Conservation (phyloP, 2,888 invertebrate species). For the Cheilosia variabilis region DNA sequence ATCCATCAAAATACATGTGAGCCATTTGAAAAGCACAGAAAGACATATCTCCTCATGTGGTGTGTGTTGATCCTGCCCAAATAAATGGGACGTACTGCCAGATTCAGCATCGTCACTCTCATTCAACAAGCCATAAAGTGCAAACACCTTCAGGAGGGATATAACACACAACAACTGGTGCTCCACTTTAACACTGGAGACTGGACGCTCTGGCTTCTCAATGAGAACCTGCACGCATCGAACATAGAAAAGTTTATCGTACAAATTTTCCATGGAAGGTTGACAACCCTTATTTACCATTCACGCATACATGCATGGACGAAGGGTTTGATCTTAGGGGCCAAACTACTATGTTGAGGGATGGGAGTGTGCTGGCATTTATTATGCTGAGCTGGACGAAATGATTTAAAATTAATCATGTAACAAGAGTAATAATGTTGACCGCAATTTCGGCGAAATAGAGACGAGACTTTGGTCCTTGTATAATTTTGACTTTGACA, state of each 20-base stretch:
- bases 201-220: slow-evolving; percentile 7
- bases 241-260: slow-evolving; percentile 51
- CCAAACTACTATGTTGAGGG: slow-evolving; percentile 33
- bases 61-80: slow-evolving; percentile 1
- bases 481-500: not conserved
- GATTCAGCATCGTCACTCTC: slow-evolving; percentile 51
- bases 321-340: slow-evolving; percentile 26
- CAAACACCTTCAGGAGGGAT: not conserved
- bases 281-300: slow-evolving; percentile 52
- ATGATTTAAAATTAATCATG: slow-evolving; percentile 72
- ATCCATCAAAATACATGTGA: slow-evolving; percentile 67
- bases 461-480: slow-evolving; percentile 38
- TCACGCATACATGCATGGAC: slow-evolving; percentile 16
- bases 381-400: slow-evolving; percentile 68
- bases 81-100: not conserved
- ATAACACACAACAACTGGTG: slow-evolving; percentile 2
- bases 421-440: slow-evolving; percentile 71
- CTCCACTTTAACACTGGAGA: not conserved
- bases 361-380: slow-evolving; percentile 50
- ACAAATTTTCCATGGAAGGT: slow-evolving; percentile 10
- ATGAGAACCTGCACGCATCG: slow-evolving; percentile 51
- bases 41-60: slow-evolving; percentile 30
- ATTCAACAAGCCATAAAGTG: slow-evolving; percentile 26
- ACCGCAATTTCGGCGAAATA: slow-evolving; percentile 58
- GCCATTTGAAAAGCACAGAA: slow-evolving; percentile 42